Conservation (phyloP, 2,888 invertebrate genomes). For the Tolmerus cingulatus region DNA sequence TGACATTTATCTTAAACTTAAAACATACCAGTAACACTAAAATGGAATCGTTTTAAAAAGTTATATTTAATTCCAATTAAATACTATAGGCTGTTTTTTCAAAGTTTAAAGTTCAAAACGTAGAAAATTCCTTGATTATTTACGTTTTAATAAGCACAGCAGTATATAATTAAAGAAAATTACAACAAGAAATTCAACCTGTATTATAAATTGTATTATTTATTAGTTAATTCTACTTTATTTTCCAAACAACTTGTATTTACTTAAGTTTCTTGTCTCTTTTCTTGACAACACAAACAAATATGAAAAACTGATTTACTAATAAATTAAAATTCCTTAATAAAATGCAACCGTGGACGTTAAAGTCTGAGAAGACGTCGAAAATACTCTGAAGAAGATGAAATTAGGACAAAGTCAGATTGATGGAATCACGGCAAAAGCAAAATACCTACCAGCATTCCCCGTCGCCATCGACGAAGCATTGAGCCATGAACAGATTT, state of each 20-base stretch:
- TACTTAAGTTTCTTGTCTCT: no score
- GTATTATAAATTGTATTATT: no score
- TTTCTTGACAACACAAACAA: no score
- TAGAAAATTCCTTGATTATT: no score
- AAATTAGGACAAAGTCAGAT: not conserved
- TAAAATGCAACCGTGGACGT: not conserved
- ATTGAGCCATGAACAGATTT: not conserved
- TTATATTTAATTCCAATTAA: no score
- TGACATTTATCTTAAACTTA: no score
- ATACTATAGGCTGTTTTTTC: no score
- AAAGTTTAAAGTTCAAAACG: not conserved
- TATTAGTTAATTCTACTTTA: no score
- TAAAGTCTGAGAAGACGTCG: not conserved
- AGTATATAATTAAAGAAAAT: not conserved
- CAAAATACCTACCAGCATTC: not conserved
- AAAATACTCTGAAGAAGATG: not conserved
- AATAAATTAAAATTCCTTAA: not conserved
- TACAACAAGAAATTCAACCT: no score
- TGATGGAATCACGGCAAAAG: not conserved
- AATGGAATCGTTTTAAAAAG: no score
- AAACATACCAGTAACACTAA: no score
- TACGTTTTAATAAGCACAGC: not conserved
- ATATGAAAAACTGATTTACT: not conserved
- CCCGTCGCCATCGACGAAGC: not conserved
- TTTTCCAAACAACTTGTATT: no score